Evolutionary conservation across 2,888 invertebrate genomes (phyloP).

Genomic region (Ectobius pallidus): DNA sequence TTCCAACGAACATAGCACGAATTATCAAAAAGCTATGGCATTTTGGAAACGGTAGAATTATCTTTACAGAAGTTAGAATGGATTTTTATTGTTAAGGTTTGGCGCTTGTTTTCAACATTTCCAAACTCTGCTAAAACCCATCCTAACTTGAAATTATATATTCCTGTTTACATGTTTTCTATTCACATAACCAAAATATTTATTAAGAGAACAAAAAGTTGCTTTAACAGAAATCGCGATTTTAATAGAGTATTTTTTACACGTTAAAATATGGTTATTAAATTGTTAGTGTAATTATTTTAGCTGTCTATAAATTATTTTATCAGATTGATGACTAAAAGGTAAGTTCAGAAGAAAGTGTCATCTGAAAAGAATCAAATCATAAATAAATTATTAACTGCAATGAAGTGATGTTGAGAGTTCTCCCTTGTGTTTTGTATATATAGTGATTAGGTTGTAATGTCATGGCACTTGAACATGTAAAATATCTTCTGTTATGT

Average conservation of each 20-base stretch:
- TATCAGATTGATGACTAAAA: not conserved
- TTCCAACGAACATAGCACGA: conserved; percentile 39
- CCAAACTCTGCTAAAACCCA: not conserved
- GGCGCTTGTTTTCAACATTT: not conserved
- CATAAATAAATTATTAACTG: not conserved
- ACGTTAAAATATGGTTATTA: not conserved
- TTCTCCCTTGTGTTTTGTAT: conserved; percentile 14
- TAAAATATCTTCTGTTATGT: conserved; percentile 1
- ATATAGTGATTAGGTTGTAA: conserved; percentile 8
- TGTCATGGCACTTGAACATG: not conserved
- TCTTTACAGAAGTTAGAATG: not conserved
- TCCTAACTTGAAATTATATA: not conserved
- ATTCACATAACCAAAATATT: conserved; percentile 17
- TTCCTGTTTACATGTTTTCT: not conserved
- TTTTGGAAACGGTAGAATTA: conserved; percentile 53
- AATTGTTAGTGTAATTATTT: not conserved
- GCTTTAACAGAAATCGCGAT: conserved; percentile 14
- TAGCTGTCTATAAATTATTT: not conserved
- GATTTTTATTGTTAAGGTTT: not conserved
- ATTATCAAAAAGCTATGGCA: conserved; percentile 55
- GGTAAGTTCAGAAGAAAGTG: not conserved
- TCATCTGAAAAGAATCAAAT: not conserved
- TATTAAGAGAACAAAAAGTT: not conserved
- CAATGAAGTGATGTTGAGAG: not conserved
- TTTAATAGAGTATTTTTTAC: conserved; percentile 9